Base-by-base conservation (phyloP, 1,140 invertebrate genomes). In the Drosophila pachea region DNA sequence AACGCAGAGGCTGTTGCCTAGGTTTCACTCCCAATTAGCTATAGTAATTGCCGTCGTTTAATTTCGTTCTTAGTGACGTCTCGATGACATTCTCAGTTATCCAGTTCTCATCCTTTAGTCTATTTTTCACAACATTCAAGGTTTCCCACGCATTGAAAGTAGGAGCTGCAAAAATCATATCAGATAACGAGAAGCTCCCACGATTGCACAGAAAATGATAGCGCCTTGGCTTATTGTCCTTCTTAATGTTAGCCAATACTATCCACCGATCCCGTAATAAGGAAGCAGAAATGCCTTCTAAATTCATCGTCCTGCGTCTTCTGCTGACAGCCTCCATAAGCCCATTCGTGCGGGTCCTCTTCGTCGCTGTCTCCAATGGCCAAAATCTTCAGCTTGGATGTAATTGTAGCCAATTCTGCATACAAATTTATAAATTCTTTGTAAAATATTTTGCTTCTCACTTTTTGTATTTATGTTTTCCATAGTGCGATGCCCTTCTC, bases 21-120 rank as follows among this genome's bases (percentile, higher is more conserved):
- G n/a, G n/a, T n/a, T n/a, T n/a, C n/a, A n/a, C n/a, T n/a, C n/a
- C n/a, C n/a, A n/a, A n/a, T n/a, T n/a, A 5, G 9, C 35, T 4
- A 7, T 14, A 54, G 14, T 40, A 48, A n/a, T 31, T 0, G 8
- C 45, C 43, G 2, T 4, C 14, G 7, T 3, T 2, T 5, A 32
- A 0, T 22, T 54, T 47, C 12, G 42, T 38, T 47, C 9, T 62
- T 0, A 68, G 8, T 4, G 50, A 42, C 4, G 43, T 48, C n/a
- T 62, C 35, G 4, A 62, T 62, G 5, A 40, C 45, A 47, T 55
- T 50, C 0, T 55, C 31, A 0, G 35, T 40, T 31, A 50, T 14
- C 66, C 59, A 63, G 8, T 68, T 68, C 22, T 68, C 66, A 0
- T 36, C 31, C 4, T 22, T 63, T 0, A 68, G 12, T 7, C 22